These are phyloP conservation scores for Lumbricus terrestris DNA, from an alignment of 2,888 invertebrate species.

Conservation along the genomic window DNA sequence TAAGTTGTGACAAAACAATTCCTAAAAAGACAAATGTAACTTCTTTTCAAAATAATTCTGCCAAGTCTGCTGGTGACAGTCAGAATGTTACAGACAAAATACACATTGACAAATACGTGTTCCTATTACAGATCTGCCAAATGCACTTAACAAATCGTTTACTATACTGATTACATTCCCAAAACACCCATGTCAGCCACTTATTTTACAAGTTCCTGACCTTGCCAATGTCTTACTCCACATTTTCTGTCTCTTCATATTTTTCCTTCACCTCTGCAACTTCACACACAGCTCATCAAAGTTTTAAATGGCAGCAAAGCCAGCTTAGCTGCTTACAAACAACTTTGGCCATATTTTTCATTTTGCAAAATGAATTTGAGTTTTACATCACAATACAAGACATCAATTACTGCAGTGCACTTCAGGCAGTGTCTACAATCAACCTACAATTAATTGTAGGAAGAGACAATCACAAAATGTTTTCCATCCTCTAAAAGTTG, in stretches of 20 bases:
- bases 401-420: neutral
- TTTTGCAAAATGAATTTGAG: neutral
- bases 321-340: neutral
- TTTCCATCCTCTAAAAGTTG: neutral
- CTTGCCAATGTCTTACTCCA: neutral
- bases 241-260: neutral
- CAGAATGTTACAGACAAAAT: neutral
- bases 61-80: neutral
- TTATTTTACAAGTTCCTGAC: neutral
- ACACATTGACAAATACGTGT: neutral
- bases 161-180: neutral
- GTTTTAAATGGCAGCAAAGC: neutral
- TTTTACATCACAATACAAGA: neutral
- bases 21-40: neutral
- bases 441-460: neutral
- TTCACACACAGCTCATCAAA: neutral
- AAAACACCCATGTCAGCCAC: neutral
- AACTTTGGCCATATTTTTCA: neutral
- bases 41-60: neutral
- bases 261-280: conserved; percentile 3
- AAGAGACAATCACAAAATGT: neutral
- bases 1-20: neutral
- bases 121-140: neutral
- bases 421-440: neutral
- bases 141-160: neutral